Percentiles rank a stretch among this genome's conserved stretches.
phyloP scores from a whole-genome alignment of 53 echinoderm and acorn worm genomes.

The Holothuria scabra region DNA sequence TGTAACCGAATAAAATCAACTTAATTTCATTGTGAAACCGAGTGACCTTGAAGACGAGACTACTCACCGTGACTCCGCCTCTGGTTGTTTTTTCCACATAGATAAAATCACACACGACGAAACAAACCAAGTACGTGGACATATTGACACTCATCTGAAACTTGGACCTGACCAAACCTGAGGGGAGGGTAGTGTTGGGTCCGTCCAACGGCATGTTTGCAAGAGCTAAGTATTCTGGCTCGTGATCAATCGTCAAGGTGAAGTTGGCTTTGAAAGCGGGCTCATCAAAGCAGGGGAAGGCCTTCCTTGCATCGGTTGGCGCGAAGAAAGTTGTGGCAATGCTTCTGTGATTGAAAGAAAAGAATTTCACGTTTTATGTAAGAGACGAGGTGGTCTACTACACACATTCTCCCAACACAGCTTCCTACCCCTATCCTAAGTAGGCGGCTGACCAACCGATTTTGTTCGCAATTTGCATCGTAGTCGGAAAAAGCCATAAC shows the following conservation, averaged over 20 bases:
- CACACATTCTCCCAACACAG: no score
- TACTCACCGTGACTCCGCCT: conserved; percentile 72
- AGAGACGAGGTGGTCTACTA: no score
- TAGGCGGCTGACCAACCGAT: no score
- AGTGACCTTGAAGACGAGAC: no score
- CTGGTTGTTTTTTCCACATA: conserved; percentile 38
- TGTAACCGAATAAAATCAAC: no score
- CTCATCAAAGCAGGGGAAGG: conserved; percentile 97
- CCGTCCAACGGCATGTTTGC: conserved; percentile 80
- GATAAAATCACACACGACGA: conserved; percentile 84
- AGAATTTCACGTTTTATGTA: background rate
- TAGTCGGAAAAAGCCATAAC: no score
- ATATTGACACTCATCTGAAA: conserved; percentile 88
- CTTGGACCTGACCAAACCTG: conserved; percentile 64
- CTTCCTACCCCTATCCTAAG: no score
- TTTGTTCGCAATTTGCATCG: no score
- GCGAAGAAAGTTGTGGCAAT: conserved; percentile 89
- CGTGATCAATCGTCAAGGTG: conserved; percentile 69
- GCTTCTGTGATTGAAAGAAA: conserved; percentile 52
- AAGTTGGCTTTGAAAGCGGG: conserved; percentile 94
- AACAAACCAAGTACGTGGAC: conserved; percentile 92
- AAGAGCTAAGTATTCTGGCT: conserved; percentile 69
- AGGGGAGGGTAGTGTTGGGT: conserved; percentile 13
- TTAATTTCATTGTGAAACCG: no score
- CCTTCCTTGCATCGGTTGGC: conserved; percentile 88